Conservation (phyloP, 2,113 vertebrate species). For the Podocnemis expansa region DNA sequence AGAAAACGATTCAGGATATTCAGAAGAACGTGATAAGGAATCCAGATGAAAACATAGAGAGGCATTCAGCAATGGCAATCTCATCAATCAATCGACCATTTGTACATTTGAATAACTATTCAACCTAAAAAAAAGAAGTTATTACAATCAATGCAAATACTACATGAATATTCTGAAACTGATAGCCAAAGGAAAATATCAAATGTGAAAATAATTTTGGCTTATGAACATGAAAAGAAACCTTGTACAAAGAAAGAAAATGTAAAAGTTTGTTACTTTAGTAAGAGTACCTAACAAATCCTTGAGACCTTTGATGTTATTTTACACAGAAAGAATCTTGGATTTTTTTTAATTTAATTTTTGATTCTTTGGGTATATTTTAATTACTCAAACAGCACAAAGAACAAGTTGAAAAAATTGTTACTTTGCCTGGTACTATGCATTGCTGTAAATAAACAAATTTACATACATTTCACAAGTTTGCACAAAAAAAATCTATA, state of each 20-base stretch:
- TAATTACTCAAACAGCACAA: neutral
- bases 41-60: neutral
- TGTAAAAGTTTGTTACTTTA: neutral
- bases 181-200: neutral
- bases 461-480: neutral
- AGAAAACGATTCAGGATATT: neutral
- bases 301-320: neutral
- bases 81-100: neutral
- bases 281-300: neutral
- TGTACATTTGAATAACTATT: neutral
- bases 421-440: no score
- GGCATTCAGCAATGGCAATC: neutral
- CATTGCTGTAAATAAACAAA: no score
- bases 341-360: neutral
- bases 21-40: neutral
- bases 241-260: neutral
- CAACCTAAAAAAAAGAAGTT: neutral
- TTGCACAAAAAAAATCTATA: neutral
- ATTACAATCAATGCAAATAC: neutral
- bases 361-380: neutral
- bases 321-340: neutral
- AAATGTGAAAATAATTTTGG: neutral
- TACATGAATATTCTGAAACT: neutral
- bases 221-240: neutral
- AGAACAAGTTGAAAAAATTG: neutral